These are phyloP conservation scores for Rana temporaria DNA, from an alignment of 2,113 vertebrate species.

Conservation along the genomic window DNA sequence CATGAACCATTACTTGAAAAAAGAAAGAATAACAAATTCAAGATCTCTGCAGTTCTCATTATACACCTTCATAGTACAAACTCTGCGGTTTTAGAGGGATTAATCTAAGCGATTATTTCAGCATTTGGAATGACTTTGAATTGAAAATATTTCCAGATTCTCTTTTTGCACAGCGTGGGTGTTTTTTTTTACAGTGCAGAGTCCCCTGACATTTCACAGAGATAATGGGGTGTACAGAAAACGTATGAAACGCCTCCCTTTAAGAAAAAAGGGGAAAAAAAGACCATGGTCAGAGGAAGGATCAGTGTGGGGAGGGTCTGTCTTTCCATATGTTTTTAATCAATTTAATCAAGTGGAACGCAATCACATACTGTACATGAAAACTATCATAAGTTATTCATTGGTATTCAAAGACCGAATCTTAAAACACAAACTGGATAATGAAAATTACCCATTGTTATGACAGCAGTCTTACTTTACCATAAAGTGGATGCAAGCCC, in stretches of 20 bases:
- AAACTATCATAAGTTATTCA: background rate
- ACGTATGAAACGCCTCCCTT: background rate
- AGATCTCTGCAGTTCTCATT: too few species aligned
- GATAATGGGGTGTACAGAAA: slow-evolving; percentile 19
- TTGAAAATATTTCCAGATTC: slow-evolving; percentile 54
- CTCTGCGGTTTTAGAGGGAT: slow-evolving; percentile 61
- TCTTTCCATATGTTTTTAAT: too few species aligned
- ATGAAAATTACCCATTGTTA: too few species aligned
- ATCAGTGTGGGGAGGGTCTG: background rate
- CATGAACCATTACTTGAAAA: too few species aligned
- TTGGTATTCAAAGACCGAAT: too few species aligned
- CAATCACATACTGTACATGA: background rate
- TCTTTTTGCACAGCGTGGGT: slow-evolving; percentile 56
- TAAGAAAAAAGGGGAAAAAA: slow-evolving; percentile 22
- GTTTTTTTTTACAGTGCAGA: slow-evolving; percentile 51
- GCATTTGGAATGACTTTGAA: slow-evolving; percentile 61
- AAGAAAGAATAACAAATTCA: too few species aligned
- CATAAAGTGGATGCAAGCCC: too few species aligned
- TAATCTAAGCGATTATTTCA: slow-evolving; percentile 58
- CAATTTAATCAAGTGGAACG: background rate
- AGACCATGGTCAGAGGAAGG: background rate
- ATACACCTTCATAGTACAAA: too few species aligned
- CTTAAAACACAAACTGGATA: too few species aligned
- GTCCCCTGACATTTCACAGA: slow-evolving; percentile 52
- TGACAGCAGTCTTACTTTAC: too few species aligned